Conservation (phyloP, 2,113 vertebrate genomes). For the Melanotaenia duboulayi region DNA sequence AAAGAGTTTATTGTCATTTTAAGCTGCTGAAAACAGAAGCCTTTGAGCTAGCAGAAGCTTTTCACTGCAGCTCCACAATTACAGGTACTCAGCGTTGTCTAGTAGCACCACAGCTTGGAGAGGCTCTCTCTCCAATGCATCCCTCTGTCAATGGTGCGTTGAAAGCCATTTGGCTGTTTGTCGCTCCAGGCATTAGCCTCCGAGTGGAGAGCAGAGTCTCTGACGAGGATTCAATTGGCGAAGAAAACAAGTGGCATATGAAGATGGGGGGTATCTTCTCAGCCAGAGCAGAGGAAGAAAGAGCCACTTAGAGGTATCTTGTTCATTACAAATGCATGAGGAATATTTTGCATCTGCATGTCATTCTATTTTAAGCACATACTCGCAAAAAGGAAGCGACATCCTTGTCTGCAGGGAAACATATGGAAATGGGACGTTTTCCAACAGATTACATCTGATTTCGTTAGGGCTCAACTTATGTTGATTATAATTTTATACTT, state of each 20-base stretch:
- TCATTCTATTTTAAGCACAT: conserved; percentile 54
- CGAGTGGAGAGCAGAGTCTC: conserved; percentile 86
- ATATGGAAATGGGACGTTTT: conserved; percentile 36
- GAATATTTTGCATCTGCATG: conserved; percentile 58
- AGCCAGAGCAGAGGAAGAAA: conserved; percentile 59
- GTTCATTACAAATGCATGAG: conserved; percentile 75
- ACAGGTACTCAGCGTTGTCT: conserved; percentile 93
- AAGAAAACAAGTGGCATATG: conserved; percentile 78
- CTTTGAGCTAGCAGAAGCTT: conserved; percentile 86
- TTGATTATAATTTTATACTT: conserved; percentile 10
- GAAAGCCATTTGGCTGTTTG: conserved; percentile 94
- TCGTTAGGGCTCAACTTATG: conserved; percentile 1
- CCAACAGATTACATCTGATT: conserved; percentile 49
- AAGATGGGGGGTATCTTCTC: conserved; percentile 57
- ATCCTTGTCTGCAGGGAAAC: conserved; percentile 31
- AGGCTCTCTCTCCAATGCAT: conserved; percentile 77
- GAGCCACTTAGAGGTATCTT: conserved; percentile 69
- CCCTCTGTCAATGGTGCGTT: conserved; percentile 88
- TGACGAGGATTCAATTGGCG: conserved; percentile 90
- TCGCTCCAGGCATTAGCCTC: conserved; percentile 91
- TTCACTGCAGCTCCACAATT: conserved; percentile 91
- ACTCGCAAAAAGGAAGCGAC: conserved; percentile 36
- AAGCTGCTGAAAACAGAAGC: conserved; percentile 92
- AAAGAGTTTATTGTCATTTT: conserved; percentile 87
- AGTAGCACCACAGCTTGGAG: conserved; percentile 88